A percentile compares a stretch with the other conserved stretches of the same genome.
These are phyloP conservation scores for Lepidurus packardi DNA, from an alignment of 1,140 invertebrate species.

Conservation along the genomic window DNA sequence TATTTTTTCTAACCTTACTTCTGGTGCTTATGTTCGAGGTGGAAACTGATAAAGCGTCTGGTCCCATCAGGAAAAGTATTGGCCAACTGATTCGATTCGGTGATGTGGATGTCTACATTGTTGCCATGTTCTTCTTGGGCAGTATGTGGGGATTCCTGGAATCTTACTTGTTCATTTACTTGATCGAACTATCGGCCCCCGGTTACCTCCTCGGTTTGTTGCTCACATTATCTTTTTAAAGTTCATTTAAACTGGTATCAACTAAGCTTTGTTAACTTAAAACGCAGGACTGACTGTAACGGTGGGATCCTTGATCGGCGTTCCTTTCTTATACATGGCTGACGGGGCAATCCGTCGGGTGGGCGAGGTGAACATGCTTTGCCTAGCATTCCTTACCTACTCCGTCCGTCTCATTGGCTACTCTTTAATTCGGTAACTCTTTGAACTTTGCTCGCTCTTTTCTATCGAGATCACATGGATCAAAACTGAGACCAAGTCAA, in stretches of 20 bases:
- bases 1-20: slow-evolving; percentile 60
- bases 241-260: not conserved
- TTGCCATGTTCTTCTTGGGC: slow-evolving; percentile 67
- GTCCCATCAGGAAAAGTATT: slow-evolving; percentile 36
- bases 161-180: slow-evolving; percentile 74
- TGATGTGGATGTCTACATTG: slow-evolving; percentile 65
- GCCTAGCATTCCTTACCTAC: slow-evolving; percentile 72
- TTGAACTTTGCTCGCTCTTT: not conserved
- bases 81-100: slow-evolving; percentile 39
- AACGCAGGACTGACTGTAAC: slow-evolving; percentile 66
- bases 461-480: not conserved
- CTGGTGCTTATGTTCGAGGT: slow-evolving; percentile 37
- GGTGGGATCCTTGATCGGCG: slow-evolving; percentile 68
- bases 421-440: slow-evolving; percentile 70
- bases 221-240: not conserved
- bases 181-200: slow-evolving; percentile 44
- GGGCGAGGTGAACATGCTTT: slow-evolving; percentile 73
- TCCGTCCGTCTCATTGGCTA: slow-evolving; percentile 70
- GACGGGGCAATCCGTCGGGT: slow-evolving; percentile 71
- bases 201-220: slow-evolving; percentile 20
- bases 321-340: slow-evolving; percentile 72
- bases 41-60: slow-evolving; percentile 37
- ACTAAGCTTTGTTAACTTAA: slow-evolving; percentile 31
- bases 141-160: slow-evolving; percentile 80
- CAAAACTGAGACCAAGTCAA: not conserved